Base-by-base conservation (phyloP, 2,888 invertebrate species). In the Pollenia angustigena region DNA sequence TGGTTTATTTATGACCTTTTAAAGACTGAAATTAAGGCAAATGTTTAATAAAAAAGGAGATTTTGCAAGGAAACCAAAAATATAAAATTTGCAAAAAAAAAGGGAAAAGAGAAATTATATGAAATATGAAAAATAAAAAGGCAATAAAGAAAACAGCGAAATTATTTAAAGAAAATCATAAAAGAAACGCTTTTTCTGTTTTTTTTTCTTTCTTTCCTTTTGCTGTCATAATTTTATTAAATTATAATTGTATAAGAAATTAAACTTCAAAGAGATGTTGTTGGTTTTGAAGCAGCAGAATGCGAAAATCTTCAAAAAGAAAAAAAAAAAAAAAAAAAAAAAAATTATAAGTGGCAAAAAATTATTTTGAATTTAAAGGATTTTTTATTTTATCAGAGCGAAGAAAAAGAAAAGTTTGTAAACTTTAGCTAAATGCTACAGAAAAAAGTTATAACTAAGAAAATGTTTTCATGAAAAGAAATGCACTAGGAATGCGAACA, bases 171-270 rank as follows among this genome's bases (percentile, higher is more conserved):
- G n/a, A 3, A 46, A 23, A 23, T 23, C 23, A 23, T 23, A 23
- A 23, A 44, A 56, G 8, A 23, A 18, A 6, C 11, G 10, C 23
- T 23, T 56, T 18, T 18, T 23, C 10, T 18, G 3, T 56, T 23
- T 56, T 62, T 50, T 18, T 60, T 16, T 48, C 18, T 42, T 56
- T 11, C 11, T 40, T 64, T 76, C 40, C 14, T 18, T 42, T 48
- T 44, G n/a, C 75, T 75, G 75, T 56, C 50, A 75, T 68, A 81
- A 81, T 81, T 75, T 60, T 68, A 81, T 81, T 81, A 75, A 81
- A 81, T 68, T 81, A 60, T 74, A 81, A 81, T 68, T 81, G 50
- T 60, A 60, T 42, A 81, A 80, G 46, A 62, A 62, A 72, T 80
- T 54, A 16, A 62, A 62, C 80, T 71, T 62, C 32, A 80, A 80